Conservation (phyloP, 2,113 vertebrate species). For the Cephalopterus ornatus region DNA sequence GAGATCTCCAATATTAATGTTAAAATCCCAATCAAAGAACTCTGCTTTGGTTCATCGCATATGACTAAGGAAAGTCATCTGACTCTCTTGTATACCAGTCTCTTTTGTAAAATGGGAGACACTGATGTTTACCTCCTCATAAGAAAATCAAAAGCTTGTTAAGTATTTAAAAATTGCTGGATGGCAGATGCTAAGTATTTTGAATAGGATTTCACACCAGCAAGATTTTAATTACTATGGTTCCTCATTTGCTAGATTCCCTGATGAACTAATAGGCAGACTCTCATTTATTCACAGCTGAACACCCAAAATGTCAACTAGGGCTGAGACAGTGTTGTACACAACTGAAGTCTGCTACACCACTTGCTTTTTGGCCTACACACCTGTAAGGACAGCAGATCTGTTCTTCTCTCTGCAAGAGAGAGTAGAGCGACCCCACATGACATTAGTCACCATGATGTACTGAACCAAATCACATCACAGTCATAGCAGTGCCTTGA, state of each 20-base stretch:
- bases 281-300: neutral
- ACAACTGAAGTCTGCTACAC: neutral
- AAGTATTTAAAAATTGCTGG: neutral
- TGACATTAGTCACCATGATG: neutral
- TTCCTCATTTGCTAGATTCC: constrained; percentile 30
- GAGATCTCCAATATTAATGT: neutral
- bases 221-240: constrained; percentile 23
- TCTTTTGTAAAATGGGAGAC: neutral
- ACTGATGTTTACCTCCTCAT: neutral
- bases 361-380: neutral
- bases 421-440: neutral
- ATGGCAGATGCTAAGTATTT: constrained; percentile 15
- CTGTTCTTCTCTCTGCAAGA: neutral
- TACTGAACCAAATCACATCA: neutral
- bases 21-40: neutral
- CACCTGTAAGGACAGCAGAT: neutral
- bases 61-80: neutral
- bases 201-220: constrained; percentile 15
- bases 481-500: neutral
- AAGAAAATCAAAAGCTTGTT: neutral
- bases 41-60: neutral
- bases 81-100: neutral
- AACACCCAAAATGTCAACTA: neutral
- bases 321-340: neutral
- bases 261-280: constrained; percentile 22